Base-by-base conservation (phyloP, 2,113 vertebrate genomes). In the Hystrix cristata region DNA sequence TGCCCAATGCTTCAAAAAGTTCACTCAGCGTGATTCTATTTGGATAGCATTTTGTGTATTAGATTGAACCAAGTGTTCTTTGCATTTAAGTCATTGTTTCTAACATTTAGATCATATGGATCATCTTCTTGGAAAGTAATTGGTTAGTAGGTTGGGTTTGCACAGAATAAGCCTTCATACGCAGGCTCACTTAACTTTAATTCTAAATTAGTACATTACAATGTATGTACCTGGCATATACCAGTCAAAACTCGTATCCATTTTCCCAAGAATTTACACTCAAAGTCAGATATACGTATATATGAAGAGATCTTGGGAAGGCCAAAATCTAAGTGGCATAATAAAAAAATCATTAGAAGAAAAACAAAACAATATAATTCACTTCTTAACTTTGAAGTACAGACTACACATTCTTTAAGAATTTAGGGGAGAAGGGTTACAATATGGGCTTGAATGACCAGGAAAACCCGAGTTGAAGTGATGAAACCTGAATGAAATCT, bases 111-210 rank as follows among this genome's bases (percentile, higher is more conserved):
- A 59, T 89, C 60, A 38, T 16, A 65, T 25, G 31, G 69, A 31
- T 74, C 14, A 43, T 12, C 34, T 85, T 10, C 51, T 96, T 87
- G 83, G 23, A 93, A 95, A 95, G 51, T n/a, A 90, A 46, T 71
- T 64, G 31, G 8, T 62, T 82, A 53, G 38, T 51, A 72, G 29
- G 34, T 55, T 80, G 64, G 5, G 3, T 83, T 91, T 83, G 65
- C 13, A 62, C 27, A 85, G 74, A 62, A 55, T 7, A 57, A 95
- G 71, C 9, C 29, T 86, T 25, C 16, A 2, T 62, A 83, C 43
- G 7, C 64, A 91, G 93, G n/a, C 5, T 13, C 12, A 65, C 74
- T 65, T 76, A 51, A 38, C 31, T 90, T 72, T 25, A n/a, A 76
- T 65, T 93, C 38, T 53, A 80, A 93, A 38, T 95, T 53, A 90